Evolutionary conservation across 2,113 vertebrate genomes (phyloP).

Genomic region (Rhabdomys dilectus): DNA sequence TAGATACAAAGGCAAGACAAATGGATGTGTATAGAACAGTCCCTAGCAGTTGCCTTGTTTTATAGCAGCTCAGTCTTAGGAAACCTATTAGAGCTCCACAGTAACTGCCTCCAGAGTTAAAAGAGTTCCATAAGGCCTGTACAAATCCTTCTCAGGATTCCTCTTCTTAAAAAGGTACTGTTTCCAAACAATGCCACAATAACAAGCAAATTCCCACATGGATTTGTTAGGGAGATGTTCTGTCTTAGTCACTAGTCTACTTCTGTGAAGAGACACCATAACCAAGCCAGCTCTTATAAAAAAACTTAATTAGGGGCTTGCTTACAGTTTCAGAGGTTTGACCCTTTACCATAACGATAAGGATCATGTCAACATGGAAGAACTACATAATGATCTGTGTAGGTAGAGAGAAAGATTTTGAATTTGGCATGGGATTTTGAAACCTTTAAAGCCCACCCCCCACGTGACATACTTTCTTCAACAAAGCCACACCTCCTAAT

Average conservation of each 20-base stretch:
- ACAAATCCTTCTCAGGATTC: background rate
- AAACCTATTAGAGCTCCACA: background rate
- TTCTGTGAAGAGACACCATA: background rate
- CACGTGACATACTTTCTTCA: background rate
- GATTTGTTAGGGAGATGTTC: background rate
- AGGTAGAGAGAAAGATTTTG: background rate
- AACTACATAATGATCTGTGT: background rate
- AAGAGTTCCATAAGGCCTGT: background rate
- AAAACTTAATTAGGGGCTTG: background rate
- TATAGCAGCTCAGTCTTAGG: background rate
- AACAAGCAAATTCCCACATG: background rate
- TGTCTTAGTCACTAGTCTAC: background rate
- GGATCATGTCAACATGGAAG: background rate
- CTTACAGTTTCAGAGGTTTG: background rate
- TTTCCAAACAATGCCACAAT: background rate
- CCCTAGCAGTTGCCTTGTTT: background rate
- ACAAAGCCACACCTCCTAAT: background rate
- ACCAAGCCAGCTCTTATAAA: background rate
- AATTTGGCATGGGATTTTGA: background rate
- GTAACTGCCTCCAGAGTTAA: background rate
- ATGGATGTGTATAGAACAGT: background rate
- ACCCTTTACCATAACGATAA: background rate
- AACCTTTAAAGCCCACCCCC: background rate
- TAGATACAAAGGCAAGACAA: background rate
- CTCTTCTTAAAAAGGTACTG: background rate